These are phyloP conservation scores for Drosophila niveifrons DNA, from an alignment of 2,888 invertebrate genomes.

Conservation along the genomic window DNA sequence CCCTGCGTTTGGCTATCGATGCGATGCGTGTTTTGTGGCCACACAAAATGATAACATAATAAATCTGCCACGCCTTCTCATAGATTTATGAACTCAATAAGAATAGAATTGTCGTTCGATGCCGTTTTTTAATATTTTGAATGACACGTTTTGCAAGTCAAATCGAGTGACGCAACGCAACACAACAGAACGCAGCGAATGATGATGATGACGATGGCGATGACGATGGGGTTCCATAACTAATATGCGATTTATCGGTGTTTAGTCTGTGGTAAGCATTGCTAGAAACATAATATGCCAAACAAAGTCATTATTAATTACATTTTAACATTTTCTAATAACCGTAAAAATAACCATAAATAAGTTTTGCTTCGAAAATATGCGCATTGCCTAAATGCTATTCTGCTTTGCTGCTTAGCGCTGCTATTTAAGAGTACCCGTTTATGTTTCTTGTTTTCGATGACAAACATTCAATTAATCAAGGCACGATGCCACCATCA, in stretches of 20 bases:
- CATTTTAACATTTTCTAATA: constrained; percentile 70
- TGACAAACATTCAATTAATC: constrained; percentile 76
- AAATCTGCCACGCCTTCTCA: constrained; percentile 56
- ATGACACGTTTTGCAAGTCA: constrained; percentile 59
- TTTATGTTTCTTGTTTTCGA: constrained; percentile 46
- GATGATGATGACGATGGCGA: constrained; percentile 12
- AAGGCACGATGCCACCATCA: constrained; percentile 33
- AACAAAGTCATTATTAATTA: constrained; percentile 71
- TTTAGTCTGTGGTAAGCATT: constrained; percentile 23
- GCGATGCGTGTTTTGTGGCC: constrained; percentile 5
- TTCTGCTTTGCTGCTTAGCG: constrained; percentile 2
- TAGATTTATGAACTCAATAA: constrained; percentile 38
- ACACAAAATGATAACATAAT: constrained; percentile 40
- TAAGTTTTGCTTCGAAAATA: constrained; percentile 22
- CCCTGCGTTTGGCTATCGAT: background rate
- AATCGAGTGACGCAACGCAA: constrained; percentile 53
- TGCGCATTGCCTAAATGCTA: constrained; percentile 32
- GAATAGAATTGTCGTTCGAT: constrained; percentile 22
- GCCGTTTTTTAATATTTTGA: constrained; percentile 24
- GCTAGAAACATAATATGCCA: constrained; percentile 62
- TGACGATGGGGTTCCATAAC: constrained; percentile 40
- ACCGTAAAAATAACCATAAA: constrained; percentile 68
- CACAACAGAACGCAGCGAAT: constrained; percentile 29
- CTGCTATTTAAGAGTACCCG: constrained; percentile 12
- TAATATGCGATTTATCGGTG: constrained; percentile 59